Conservation (phyloP, 1,140 invertebrate genomes). For the Brachionus sp. region DNA sequence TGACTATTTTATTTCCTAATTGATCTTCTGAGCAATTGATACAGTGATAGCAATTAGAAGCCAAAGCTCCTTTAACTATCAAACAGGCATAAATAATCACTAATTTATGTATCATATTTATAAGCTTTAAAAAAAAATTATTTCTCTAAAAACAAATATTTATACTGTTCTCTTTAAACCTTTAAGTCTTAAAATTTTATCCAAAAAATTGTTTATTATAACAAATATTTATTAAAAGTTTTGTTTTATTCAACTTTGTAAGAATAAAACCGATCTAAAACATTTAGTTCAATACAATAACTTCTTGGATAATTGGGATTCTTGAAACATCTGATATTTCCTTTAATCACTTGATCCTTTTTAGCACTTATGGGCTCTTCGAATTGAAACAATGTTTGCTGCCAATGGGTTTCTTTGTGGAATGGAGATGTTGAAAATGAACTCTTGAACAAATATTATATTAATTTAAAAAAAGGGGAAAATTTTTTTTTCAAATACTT, state of each 20-base stretch:
- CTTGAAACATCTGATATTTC: constrained; percentile 29
- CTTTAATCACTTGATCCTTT: constrained; percentile 17
- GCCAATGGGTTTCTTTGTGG: constrained; percentile 31
- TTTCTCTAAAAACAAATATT: neutral
- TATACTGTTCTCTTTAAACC: neutral
- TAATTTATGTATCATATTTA: neutral
- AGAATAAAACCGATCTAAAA: constrained; percentile 20
- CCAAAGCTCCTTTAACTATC: neutral
- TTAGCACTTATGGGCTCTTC: neutral
- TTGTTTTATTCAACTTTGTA: constrained; percentile 39
- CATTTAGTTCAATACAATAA: constrained; percentile 4
- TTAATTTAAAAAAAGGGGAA: neutral
- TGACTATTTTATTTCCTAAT: neutral
- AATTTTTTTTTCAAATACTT: neutral
- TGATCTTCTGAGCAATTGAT: neutral
- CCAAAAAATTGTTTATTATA: neutral
- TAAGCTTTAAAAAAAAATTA: neutral
- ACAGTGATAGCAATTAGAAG: neutral
- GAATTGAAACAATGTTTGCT: constrained; percentile 41
- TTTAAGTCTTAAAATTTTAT: neutral
- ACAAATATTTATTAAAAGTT: neutral
- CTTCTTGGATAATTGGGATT: constrained; percentile 26
- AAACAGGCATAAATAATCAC: neutral
- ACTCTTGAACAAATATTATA: neutral
- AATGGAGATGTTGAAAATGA: constrained; percentile 45